These are phyloP conservation scores for Lottia scabra DNA, from an alignment of 2,888 invertebrate genomes.

Conservation along the genomic window DNA sequence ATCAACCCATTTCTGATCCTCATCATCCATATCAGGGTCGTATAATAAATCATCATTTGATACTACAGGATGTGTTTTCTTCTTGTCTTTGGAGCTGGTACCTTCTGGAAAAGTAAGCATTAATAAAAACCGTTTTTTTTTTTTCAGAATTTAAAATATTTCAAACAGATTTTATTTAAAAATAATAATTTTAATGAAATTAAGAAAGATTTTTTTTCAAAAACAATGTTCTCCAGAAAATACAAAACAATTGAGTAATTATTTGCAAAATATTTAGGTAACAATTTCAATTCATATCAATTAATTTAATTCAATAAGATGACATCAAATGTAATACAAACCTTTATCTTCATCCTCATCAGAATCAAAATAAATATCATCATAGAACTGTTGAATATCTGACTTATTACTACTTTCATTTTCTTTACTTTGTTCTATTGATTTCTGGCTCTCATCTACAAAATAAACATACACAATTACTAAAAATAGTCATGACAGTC, in stretches of 20 bases:
- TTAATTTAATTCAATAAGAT: too few relatives aligned
- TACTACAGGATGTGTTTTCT: constrained; percentile 30
- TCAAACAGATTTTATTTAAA: too few relatives aligned
- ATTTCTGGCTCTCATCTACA: not conserved
- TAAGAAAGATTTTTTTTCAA: too few relatives aligned
- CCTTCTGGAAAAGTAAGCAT: not conserved
- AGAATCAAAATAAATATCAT: constrained; percentile 64
- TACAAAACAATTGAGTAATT: too few relatives aligned
- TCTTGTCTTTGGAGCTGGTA: constrained; percentile 11
- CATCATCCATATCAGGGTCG: constrained; percentile 73
- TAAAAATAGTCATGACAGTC: too few relatives aligned
- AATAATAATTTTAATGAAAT: too few relatives aligned
- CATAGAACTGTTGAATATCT: constrained; percentile 44
- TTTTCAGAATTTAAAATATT: too few relatives aligned
- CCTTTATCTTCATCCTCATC: constrained; percentile 61
- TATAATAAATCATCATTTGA: constrained; percentile 72
- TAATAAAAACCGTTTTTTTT: too few relatives aligned
- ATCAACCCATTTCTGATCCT: constrained; percentile 73
- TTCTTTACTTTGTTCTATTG: not conserved
- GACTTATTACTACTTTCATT: not conserved
- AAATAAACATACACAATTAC: too few relatives aligned
- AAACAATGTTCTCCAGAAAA: too few relatives aligned
- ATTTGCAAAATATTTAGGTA: too few relatives aligned
- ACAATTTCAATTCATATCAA: too few relatives aligned
- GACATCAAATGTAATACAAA: constrained; percentile 33